A percentile compares a stretch with the other conserved stretches of the same genome.
Evolutionary conservation across 2,797 vertebrate genomes (phyloP).

Genomic region (Pteropus rufus): DNA sequence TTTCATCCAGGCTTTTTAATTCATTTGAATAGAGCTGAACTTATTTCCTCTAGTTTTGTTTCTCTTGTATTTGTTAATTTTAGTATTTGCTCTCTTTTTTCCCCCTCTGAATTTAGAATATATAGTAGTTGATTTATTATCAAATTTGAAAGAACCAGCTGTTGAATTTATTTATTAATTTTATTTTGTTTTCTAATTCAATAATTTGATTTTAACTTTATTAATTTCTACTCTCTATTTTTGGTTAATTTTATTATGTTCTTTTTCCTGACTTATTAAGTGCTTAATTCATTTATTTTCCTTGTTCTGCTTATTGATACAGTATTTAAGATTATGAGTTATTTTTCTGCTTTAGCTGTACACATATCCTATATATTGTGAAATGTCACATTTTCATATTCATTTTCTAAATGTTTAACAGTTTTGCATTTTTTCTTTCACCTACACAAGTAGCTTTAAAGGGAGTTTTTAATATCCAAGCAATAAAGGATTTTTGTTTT

Average conservation of each 20-base stretch:
- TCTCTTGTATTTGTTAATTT: not conserved
- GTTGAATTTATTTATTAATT: not conserved
- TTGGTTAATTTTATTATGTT: not conserved
- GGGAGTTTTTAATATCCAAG: not conserved
- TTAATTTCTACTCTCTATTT: not conserved
- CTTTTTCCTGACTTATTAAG: not conserved
- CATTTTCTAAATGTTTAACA: not conserved
- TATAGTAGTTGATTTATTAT: not conserved
- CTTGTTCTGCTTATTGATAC: not conserved
- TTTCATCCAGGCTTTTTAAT: not conserved
- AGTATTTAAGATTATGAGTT: not conserved
- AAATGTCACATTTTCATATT: not conserved
- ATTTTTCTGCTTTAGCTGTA: not conserved
- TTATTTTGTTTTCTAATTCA: not conserved
- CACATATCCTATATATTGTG: not conserved
- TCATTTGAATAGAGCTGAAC: not conserved
- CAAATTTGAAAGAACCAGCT: not conserved
- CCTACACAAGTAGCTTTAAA: not conserved
- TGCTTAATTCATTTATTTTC: not conserved
- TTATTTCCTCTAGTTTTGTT: not conserved
- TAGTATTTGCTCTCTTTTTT: not conserved
- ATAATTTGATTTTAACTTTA: not conserved
- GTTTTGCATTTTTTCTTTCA: not conserved
- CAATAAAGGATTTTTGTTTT: not conserved
- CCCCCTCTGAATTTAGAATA: not conserved